phyloP scores from a whole-genome alignment of 92 coral and sea anemone species.

The Muricea muricata region DNA sequence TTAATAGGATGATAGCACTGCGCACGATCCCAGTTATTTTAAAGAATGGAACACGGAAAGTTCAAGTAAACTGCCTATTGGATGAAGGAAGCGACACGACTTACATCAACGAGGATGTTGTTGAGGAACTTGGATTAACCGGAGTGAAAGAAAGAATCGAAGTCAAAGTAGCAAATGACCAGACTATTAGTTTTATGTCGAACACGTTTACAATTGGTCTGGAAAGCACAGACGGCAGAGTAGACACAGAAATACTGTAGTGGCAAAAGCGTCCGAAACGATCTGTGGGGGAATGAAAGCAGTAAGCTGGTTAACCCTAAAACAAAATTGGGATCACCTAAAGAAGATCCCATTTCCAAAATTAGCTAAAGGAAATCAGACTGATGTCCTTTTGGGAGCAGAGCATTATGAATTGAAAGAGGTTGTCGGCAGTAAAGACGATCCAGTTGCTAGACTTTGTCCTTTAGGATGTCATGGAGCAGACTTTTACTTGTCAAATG shows the following conservation, averaged over 20 bases:
- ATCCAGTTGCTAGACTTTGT: slow-evolving; percentile 54
- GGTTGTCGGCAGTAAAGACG: slow-evolving; percentile 42
- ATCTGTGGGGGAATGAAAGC: slow-evolving; percentile 68
- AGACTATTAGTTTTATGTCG: too few species aligned
- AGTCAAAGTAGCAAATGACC: too few species aligned
- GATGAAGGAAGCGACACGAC: slow-evolving; percentile 39
- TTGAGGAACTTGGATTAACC: slow-evolving; percentile 53
- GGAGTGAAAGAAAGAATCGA: too few species aligned
- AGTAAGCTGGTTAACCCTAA: too few species aligned
- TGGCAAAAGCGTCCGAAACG: slow-evolving; percentile 57
- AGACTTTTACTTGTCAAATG: too few species aligned
- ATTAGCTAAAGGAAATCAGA: slow-evolving; percentile 43
- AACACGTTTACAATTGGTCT: too few species aligned
- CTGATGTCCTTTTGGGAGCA: too few species aligned
- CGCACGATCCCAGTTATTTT: too few species aligned
- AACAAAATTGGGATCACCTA: slow-evolving; percentile 28
- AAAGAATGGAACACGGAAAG: too few species aligned
- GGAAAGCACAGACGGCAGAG: too few species aligned
- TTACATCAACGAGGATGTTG: too few species aligned
- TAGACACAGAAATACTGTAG: slow-evolving; percentile 56
- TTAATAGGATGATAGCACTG: too few species aligned
- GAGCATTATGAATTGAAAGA: slow-evolving; percentile 50
- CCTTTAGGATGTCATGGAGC: slow-evolving; percentile 71
- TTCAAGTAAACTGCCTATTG: slow-evolving; percentile 27
- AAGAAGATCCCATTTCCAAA: slow-evolving; percentile 55